Evolutionary conservation across 1,140 invertebrate species (phyloP), one percentile per base, ranked within the genome.

Genomic region (Pseudomyrmex concolor): DNA sequence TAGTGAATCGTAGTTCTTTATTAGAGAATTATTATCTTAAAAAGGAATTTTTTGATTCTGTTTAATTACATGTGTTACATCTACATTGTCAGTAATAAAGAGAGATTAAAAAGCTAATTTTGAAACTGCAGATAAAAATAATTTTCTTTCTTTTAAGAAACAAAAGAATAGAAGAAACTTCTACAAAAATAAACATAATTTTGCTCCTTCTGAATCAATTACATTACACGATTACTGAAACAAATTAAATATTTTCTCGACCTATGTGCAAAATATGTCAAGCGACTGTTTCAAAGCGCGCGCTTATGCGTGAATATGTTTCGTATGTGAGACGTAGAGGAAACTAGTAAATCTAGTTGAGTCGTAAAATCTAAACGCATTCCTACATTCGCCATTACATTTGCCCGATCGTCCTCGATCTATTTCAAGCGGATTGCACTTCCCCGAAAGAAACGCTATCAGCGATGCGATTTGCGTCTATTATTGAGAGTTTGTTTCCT

Each of bases 391-490:
- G 48, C 25, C 15, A 63, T 62, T 34, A 64, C 15, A n/a, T 64
- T 59, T 59, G 66, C 34, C 43, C 70, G 57, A 81, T 73, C 66
- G 19, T 5, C 19, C 76, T 80, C 70, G 57, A 74, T 62, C 71
- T 82, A 82, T 82, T 82, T 74, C 59, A 66, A 48, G 70, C 78
- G n/a, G 54, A 63, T 66, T 43, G 13, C 57, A 62, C n/a, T 74
- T 73, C 51, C 48, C 57, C n/a, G 62, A 73, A 72, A 73, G 78
- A 48, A 78, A 19, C 48, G 17, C 25, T 67, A 43, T 60, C 34
- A 45, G 19, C 72, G 45, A 74, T 7, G 13, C 13, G 22, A 77
- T 62, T 34, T 64, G 17, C 13, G 12, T 57, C 51, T 43, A 68
- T 78, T 68, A 45, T 13, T 10, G 34, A 1, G 4, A 17, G 48